phyloP scores from a whole-genome alignment of 2,797 vertebrate genomes.

The Thunnus albacares region DNA sequence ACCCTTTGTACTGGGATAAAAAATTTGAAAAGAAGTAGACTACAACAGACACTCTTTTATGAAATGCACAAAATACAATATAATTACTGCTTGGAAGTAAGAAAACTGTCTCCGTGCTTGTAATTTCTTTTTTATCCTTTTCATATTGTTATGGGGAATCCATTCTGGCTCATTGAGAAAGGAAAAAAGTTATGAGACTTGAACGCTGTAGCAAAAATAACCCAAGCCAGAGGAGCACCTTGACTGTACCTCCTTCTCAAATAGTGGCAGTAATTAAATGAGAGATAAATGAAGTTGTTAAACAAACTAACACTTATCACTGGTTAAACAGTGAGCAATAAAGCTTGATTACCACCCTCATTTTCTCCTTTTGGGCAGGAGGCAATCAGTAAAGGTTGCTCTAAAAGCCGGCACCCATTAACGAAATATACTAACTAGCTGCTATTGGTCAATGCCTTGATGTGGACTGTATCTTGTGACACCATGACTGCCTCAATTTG shows the following conservation, averaged over 20 bases:
- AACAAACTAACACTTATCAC: slow-evolving; percentile 72
- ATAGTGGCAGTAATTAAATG: slow-evolving; percentile 65
- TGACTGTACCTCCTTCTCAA: slow-evolving; percentile 36
- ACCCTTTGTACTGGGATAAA: slow-evolving; percentile 15
- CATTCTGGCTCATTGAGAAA: background rate
- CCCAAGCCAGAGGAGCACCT: slow-evolving; percentile 25
- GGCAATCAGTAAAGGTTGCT: slow-evolving; percentile 68
- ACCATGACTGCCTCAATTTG: slow-evolving; percentile 4
- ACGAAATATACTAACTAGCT: slow-evolving; percentile 50
- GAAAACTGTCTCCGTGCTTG: background rate
- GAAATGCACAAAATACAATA: background rate
- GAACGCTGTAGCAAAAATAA: background rate
- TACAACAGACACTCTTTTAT: slow-evolving; percentile 7
- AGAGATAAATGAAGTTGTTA: slow-evolving; percentile 66
- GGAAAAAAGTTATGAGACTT: slow-evolving; percentile 9
- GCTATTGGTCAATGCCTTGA: slow-evolving; percentile 30
- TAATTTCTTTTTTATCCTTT: slow-evolving; percentile 10
- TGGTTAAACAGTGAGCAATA: slow-evolving; percentile 66
- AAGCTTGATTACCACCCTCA: slow-evolving; percentile 64
- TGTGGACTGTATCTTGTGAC: slow-evolving; percentile 13
- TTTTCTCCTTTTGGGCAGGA: slow-evolving; percentile 63
- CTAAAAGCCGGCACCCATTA: slow-evolving; percentile 59
- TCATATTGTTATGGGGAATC: background rate
- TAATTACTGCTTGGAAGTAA: background rate
- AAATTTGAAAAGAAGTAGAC: slow-evolving; percentile 7